phyloP scores from a whole-genome alignment of 1,140 invertebrate species.

The Drosophila littoralis region DNA sequence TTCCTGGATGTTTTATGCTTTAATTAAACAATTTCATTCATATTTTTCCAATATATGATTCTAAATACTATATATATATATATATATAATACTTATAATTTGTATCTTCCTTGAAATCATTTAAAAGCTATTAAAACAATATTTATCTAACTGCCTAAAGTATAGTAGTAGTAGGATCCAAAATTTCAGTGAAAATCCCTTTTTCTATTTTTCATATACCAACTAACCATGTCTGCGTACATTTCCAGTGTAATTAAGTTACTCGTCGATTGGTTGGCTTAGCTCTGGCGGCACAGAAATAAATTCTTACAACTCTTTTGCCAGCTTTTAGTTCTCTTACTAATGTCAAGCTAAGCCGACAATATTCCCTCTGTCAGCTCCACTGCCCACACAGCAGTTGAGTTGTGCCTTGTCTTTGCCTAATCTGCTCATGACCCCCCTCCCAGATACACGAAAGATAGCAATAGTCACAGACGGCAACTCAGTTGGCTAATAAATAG shows the following conservation, averaged over 20 bases:
- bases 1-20: too few relatives aligned
- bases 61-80: too few relatives aligned
- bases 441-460: not conserved
- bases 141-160: too few relatives aligned
- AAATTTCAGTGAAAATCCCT: not conserved
- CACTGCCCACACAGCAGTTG: conserved; percentile 1
- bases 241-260: conserved; percentile 38
- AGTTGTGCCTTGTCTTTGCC: conserved; percentile 15
- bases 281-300: conserved; percentile 1
- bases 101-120: too few relatives aligned
- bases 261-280: conserved; percentile 16
- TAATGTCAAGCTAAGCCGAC: conserved; percentile 42
- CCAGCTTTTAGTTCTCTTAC: conserved; percentile 1
- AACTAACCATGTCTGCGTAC: conserved; percentile 4
- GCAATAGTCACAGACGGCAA: not conserved
- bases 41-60: too few relatives aligned
- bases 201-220: not conserved
- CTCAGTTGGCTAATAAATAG: conserved; percentile 64
- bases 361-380: conserved; percentile 30
- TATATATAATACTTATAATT: too few relatives aligned
- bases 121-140: too few relatives aligned
- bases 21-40: too few relatives aligned
- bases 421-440: conserved; percentile 54
- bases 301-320: conserved; percentile 13
- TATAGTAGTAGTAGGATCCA: too few relatives aligned